A percentile compares a stretch with the other conserved stretches of the same genome.
phyloP scores from a whole-genome alignment of 2,888 invertebrate genomes.

The Ethmia dodecea region DNA sequence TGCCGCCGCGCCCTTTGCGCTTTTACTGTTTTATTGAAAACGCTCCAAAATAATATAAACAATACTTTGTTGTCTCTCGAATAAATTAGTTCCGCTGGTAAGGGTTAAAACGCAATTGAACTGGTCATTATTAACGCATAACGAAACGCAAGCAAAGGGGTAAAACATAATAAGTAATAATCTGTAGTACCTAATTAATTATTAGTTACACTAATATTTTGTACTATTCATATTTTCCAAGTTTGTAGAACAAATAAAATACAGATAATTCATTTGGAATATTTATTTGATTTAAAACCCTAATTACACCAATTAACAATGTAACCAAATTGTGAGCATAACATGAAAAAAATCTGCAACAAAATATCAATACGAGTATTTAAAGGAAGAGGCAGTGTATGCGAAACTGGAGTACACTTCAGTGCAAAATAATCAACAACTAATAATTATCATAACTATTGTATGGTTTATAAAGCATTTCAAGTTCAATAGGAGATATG shows the following conservation, averaged over 20 bases:
- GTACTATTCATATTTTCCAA: too few species aligned
- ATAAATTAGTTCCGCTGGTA: constrained; percentile 61
- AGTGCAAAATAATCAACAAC: constrained; percentile 12
- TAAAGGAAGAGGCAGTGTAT: constrained; percentile 17
- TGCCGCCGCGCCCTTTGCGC: constrained; percentile 46
- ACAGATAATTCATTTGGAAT: not conserved
- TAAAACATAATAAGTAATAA: too few species aligned
- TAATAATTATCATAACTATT: not conserved
- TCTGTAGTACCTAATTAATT: too few species aligned
- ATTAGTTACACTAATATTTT: too few species aligned
- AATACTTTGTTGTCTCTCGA: constrained; percentile 57
- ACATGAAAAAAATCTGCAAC: constrained; percentile 20
- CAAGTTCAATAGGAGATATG: not conserved
- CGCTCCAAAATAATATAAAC: constrained; percentile 65
- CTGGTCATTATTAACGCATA: constrained; percentile 60
- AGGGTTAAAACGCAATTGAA: constrained; percentile 72
- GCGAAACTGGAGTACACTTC: constrained; percentile 16
- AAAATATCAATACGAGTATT: constrained; percentile 30
- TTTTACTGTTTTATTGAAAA: constrained; percentile 67
- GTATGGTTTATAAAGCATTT: constrained; percentile 4
- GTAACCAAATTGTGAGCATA: constrained; percentile 13
- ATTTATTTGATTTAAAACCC: constrained; percentile 43
- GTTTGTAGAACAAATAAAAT: too few species aligned
- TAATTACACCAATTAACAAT: constrained; percentile 32
- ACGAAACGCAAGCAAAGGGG: too few species aligned